Evolutionary conservation across 2,113 vertebrate species (phyloP).

Genomic region (Poicephalus gulielmi): DNA sequence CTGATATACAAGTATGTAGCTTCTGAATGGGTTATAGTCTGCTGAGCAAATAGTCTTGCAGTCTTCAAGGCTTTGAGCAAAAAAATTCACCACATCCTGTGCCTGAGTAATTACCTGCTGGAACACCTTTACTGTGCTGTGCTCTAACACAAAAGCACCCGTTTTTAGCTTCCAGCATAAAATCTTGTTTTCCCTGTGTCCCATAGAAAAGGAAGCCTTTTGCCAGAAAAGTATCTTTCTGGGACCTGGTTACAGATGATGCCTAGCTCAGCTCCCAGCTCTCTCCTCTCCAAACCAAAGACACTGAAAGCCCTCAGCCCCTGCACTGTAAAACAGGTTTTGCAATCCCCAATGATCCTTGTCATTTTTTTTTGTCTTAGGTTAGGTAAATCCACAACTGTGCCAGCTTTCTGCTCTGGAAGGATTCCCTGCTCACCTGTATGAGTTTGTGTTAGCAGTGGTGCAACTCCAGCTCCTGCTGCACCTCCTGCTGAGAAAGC

Average conservation of each 20-base stretch:
- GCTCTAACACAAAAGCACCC: neutral
- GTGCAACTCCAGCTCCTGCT: neutral
- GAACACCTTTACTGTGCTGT: neutral
- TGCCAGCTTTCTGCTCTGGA: neutral
- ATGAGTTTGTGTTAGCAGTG: neutral
- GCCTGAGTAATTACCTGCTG: neutral
- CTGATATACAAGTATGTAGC: neutral
- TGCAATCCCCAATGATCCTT: neutral
- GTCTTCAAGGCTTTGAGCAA: neutral
- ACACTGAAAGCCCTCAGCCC: neutral
- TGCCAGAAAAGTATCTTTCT: neutral
- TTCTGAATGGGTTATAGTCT: neutral
- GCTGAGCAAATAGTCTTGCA: neutral
- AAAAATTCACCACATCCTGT: neutral
- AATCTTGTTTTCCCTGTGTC: neutral
- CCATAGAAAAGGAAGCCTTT: neutral
- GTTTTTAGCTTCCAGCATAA: neutral
- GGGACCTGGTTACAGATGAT: neutral
- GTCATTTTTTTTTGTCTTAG: neutral
- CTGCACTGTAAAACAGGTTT: neutral
- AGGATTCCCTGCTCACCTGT: neutral
- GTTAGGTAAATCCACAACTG: neutral
- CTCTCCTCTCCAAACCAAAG: neutral
- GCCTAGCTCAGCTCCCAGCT: neutral
- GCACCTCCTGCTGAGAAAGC: neutral